Conservation (phyloP, 2,888 invertebrate species). For the Drosophila prolongata region DNA sequence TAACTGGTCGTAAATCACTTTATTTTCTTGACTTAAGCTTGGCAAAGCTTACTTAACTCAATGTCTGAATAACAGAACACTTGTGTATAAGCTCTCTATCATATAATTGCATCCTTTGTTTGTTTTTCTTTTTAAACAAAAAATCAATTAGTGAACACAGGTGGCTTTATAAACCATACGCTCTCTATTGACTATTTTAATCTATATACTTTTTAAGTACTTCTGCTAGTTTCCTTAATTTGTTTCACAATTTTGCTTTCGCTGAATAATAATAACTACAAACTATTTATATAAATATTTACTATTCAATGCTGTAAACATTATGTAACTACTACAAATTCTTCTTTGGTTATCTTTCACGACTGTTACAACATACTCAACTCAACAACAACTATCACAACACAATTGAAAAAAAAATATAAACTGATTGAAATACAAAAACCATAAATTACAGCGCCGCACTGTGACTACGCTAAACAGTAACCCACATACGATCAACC, state of each 20-base stretch:
- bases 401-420: conserved; percentile 53
- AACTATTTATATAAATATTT: conserved; percentile 40
- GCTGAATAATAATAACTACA: conserved; percentile 26
- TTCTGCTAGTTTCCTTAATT: conserved; percentile 46
- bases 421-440: conserved; percentile 41
- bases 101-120: conserved; percentile 51
- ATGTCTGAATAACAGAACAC: conserved; percentile 41
- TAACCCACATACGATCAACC: conserved; percentile 85
- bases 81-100: conserved; percentile 40
- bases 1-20: conserved; percentile 27
- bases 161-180: conserved; percentile 19
- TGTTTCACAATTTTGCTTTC: conserved; percentile 52
- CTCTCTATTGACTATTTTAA: conserved; percentile 21
- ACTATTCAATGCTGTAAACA: conserved; percentile 63
- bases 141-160: conserved; percentile 39
- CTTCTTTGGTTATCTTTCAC: conserved; percentile 74
- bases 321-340: conserved; percentile 71
- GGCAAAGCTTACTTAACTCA: conserved; percentile 38
- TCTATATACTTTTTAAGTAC: conserved; percentile 5
- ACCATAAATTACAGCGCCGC: conserved; percentile 84
- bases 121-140: conserved; percentile 20
- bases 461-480: conserved; percentile 85
- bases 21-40: conserved; percentile 16
- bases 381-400: conserved; percentile 49
- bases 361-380: conserved; percentile 60